Evolutionary conservation across 2,888 invertebrate genomes (phyloP).

Genomic region (Stenchaetothrips biformis): DNA sequence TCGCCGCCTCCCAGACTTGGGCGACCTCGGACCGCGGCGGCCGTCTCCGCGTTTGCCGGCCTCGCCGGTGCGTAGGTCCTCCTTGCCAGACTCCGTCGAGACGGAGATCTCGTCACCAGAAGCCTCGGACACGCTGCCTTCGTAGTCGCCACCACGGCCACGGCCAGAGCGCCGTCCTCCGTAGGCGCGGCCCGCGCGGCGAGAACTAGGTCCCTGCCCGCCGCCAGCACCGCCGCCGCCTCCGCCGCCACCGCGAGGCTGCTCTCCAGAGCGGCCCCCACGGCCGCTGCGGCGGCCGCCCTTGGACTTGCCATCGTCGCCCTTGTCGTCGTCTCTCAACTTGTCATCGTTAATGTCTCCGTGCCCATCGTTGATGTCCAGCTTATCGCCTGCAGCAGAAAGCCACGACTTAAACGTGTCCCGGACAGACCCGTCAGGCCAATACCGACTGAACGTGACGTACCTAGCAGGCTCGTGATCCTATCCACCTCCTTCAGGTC

Average conservation of each 20-base stretch:
- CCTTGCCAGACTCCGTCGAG: conserved; percentile 53
- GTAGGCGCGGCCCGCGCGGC: conserved; percentile 29
- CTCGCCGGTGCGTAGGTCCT: conserved; percentile 43
- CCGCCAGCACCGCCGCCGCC: conserved; percentile 34
- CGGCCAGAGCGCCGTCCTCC: conserved; percentile 36
- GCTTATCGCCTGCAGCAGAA: background rate
- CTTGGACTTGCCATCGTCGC: conserved; percentile 26
- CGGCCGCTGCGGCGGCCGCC: conserved; percentile 39
- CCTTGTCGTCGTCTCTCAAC: conserved; percentile 11
- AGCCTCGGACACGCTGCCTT: conserved; percentile 65
- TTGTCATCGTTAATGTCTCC: background rate
- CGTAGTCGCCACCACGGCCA: conserved; percentile 43
- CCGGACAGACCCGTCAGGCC: background rate
- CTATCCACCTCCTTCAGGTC: conserved; percentile 12
- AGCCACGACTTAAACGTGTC: background rate
- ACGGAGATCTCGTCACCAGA: conserved; percentile 65
- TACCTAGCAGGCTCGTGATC: background rate
- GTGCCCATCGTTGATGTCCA: background rate
- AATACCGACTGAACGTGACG: background rate
- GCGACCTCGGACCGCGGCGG: background rate
- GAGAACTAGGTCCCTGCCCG: conserved; percentile 38
- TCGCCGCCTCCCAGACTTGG: conserved; percentile 28
- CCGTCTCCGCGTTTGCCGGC: conserved; percentile 19
- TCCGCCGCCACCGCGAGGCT: conserved; percentile 31
- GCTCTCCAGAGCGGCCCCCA: conserved; percentile 36